Evolutionary conservation across 2,888 invertebrate species (phyloP).

Genomic region (Electrophaes corylata): DNA sequence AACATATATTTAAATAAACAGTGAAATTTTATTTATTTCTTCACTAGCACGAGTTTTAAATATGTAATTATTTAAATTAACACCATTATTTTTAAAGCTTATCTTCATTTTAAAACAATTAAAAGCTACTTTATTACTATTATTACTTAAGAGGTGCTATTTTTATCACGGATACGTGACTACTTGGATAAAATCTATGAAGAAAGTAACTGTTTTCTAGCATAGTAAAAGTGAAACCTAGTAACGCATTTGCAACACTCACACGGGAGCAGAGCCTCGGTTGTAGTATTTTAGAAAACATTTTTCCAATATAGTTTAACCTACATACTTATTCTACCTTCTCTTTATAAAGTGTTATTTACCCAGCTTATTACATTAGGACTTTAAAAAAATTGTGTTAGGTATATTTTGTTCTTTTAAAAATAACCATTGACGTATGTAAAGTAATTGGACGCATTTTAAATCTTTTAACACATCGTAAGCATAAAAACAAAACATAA

Average conservation of each 20-base stretch:
- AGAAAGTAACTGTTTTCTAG: slow-evolving; percentile 1
- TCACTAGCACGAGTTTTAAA: background rate
- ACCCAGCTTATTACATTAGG: no score
- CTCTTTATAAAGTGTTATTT: no score
- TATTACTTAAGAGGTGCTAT: slow-evolving; percentile 10
- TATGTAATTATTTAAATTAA: slow-evolving; percentile 14
- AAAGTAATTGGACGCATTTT: no score
- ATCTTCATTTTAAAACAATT: slow-evolving; percentile 1
- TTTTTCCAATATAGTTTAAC: no score
- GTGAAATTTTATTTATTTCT: background rate
- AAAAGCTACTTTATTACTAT: slow-evolving; percentile 5
- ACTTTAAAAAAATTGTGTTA: no score
- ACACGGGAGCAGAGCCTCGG: no score
- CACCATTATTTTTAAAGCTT: slow-evolving; percentile 7
- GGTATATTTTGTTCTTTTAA: no score
- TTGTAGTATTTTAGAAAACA: no score
- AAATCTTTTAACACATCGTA: no score
- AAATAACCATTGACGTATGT: no score
- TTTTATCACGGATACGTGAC: slow-evolving; percentile 16
- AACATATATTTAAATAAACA: background rate
- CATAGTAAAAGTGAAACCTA: slow-evolving; percentile 11
- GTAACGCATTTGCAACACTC: background rate
- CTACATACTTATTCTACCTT: no score
- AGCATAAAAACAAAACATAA: no score
- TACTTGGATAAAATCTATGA: slow-evolving; percentile 16